phyloP scores from a whole-genome alignment of 2,888 invertebrate genomes.

The Elegia similella region DNA sequence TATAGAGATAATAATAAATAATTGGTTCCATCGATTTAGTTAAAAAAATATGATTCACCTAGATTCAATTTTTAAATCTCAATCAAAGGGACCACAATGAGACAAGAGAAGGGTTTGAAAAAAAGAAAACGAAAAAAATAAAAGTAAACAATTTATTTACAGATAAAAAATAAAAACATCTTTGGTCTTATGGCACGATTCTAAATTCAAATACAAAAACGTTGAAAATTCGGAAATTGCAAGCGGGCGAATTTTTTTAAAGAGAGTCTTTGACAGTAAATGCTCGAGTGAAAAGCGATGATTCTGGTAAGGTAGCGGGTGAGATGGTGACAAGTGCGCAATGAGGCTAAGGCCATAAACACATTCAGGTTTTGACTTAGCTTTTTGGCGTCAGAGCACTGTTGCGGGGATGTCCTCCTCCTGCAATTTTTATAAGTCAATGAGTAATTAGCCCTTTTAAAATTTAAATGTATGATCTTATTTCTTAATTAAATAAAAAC shows the following conservation, averaged over 20 bases:
- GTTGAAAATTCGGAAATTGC: constrained; percentile 39
- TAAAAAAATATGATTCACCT: constrained; percentile 36
- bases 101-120: constrained; percentile 36
- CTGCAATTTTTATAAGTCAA: constrained; percentile 39
- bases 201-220: constrained; percentile 30
- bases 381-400: constrained; percentile 70
- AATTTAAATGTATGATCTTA: too few relatives aligned
- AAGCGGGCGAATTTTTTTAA: constrained; percentile 48
- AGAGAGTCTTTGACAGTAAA: constrained; percentile 42
- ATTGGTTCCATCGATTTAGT: constrained; percentile 57
- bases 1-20: constrained; percentile 42
- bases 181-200: constrained; percentile 46
- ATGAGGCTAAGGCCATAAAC: constrained; percentile 69
- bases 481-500: too few relatives aligned
- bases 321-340: constrained; percentile 60
- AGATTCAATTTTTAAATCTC: constrained; percentile 28
- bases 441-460: not conserved
- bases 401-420: constrained; percentile 78
- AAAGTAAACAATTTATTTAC: constrained; percentile 54
- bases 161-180: constrained; percentile 44
- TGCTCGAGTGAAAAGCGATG: constrained; percentile 60
- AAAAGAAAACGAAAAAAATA: constrained; percentile 38
- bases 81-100: constrained; percentile 28
- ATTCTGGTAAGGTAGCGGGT: constrained; percentile 74
- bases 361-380: constrained; percentile 73